Evolutionary conservation across 2,888 invertebrate genomes (phyloP).

Genomic region (Blera fallax): DNA sequence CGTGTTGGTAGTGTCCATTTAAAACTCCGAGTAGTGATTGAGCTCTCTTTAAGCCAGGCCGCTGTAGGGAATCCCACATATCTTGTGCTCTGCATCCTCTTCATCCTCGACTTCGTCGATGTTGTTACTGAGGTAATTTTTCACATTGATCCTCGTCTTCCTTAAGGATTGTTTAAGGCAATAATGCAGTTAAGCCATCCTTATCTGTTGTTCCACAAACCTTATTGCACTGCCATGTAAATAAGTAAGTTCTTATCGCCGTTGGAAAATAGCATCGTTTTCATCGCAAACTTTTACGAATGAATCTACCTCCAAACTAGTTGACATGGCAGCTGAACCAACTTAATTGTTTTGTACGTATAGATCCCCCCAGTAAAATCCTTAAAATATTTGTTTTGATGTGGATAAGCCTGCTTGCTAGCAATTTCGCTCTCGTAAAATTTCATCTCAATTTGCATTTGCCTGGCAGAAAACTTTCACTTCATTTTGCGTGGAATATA

Average conservation of each 20-base stretch:
- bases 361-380: conserved; percentile 13
- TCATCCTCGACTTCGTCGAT: no score
- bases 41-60: no score
- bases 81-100: no score
- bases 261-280: background rate
- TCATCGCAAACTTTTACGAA: background rate
- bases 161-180: no score
- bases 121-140: no score
- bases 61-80: no score
- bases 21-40: no score
- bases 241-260: background rate
- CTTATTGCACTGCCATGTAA: background rate
- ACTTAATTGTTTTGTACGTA: conserved; percentile 52
- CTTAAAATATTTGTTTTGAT: conserved; percentile 54
- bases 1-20: no score
- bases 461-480: conserved; percentile 51
- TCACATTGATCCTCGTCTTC: no score
- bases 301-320: conserved; percentile 12
- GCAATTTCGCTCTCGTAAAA: background rate
- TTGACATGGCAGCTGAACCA: conserved; percentile 53
- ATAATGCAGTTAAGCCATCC: background rate
- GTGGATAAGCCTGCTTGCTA: conserved; percentile 32
- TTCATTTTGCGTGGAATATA: conserved; percentile 57
- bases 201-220: background rate
- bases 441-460: conserved; percentile 52